A percentile compares a stretch with the other conserved stretches of the same genome.
These are phyloP conservation scores for Capreolus pygargus DNA, from an alignment of 2,113 vertebrate genomes.

Conservation along the genomic window DNA sequence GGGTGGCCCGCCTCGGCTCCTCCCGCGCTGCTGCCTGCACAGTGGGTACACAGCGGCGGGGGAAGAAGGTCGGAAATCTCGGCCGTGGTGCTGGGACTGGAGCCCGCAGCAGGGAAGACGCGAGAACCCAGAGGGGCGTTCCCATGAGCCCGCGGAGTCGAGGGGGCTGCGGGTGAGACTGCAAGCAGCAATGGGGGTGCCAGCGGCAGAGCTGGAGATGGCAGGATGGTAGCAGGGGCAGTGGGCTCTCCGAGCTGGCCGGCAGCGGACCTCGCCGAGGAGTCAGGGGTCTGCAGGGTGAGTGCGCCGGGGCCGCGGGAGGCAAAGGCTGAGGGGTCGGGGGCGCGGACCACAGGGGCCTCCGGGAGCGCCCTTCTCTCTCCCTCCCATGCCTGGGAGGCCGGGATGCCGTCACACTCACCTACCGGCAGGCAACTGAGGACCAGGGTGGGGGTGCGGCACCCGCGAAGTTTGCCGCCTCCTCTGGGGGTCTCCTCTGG, in stretches of 20 bases:
- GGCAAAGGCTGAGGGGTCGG: neutral
- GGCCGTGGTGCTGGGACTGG: neutral
- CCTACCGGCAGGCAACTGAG: conserved; percentile 3
- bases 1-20: neutral
- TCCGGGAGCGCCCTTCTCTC: neutral
- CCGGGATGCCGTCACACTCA: conserved; percentile 28
- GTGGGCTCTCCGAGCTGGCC: neutral
- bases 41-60: rapidly evolving
- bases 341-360: neutral
- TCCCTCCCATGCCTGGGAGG: neutral
- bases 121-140: neutral
- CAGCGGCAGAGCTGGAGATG: neutral
- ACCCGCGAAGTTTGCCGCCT: neutral
- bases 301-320: neutral
- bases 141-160: neutral
- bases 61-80: neutral
- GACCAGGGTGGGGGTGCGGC: neutral
- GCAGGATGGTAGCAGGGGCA: neutral
- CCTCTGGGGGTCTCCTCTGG: neutral
- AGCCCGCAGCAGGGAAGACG: neutral
- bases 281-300: neutral
- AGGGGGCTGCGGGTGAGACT: neutral
- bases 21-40: neutral
- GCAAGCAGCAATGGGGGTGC: neutral
- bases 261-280: neutral